Conservation (phyloP, 1,140 invertebrate species). For the Drosophila pallidifrons region DNA sequence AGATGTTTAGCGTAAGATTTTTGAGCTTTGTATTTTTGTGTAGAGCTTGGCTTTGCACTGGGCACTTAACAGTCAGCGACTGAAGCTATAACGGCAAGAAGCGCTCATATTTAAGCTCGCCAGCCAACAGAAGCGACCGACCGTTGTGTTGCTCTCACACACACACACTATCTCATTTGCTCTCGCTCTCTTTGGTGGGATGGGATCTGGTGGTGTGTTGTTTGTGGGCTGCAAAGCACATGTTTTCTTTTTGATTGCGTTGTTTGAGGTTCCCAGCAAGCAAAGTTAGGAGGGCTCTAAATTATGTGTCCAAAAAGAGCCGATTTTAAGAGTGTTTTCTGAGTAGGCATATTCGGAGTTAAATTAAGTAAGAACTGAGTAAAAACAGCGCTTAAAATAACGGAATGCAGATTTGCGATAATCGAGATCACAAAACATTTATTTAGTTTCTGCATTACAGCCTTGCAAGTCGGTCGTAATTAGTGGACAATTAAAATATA, state of each 20-base stretch:
- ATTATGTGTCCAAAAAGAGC: too few species aligned
- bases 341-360: too few species aligned
- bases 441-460: too few species aligned
- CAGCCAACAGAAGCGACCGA: neutral
- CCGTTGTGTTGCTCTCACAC: constrained; percentile 1
- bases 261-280: constrained; percentile 36
- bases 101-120: constrained; percentile 72
- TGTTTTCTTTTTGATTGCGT: constrained; percentile 65
- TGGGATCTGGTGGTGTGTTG: neutral
- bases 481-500: too few species aligned
- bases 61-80: constrained; percentile 64
- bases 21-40: neutral
- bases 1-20: constrained; percentile 2
- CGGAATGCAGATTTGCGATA: too few species aligned
- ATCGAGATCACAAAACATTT: too few species aligned
- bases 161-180: neutral
- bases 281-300: too few species aligned
- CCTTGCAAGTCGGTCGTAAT: too few species aligned
- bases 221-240: constrained; percentile 49
- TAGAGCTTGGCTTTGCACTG: constrained; percentile 51
- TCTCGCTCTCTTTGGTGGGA: neutral
- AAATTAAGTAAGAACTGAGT: too few species aligned
- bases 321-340: too few species aligned
- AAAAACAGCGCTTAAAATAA: too few species aligned
- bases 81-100: constrained; percentile 50